Evolutionary conservation across 2,797 vertebrate genomes (phyloP).

Genomic region (Gymnodraco acuticeps): DNA sequence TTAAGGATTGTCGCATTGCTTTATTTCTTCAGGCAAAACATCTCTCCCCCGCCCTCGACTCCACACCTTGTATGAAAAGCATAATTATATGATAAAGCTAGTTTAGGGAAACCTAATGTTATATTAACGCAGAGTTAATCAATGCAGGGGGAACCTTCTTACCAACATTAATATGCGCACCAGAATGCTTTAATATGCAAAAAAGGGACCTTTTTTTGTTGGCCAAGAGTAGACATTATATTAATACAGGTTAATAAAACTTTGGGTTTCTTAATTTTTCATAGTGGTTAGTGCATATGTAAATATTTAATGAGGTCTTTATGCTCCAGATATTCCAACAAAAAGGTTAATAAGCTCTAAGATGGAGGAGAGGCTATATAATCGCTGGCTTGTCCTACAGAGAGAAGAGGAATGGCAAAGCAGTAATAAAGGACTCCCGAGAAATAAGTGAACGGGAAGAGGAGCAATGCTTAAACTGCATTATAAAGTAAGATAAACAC

Average conservation of each 20-base stretch:
- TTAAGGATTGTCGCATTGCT: constrained; percentile 72
- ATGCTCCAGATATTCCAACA: constrained; percentile 85
- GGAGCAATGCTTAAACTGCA: constrained; percentile 41
- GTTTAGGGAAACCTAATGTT: constrained; percentile 88
- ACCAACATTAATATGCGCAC: constrained; percentile 83
- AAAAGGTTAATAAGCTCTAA: constrained; percentile 85
- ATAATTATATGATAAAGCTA: constrained; percentile 85
- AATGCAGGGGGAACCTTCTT: constrained; percentile 79
- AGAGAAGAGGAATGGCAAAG: constrained; percentile 56
- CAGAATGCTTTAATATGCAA: constrained; percentile 84
- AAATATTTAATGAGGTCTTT: constrained; percentile 87
- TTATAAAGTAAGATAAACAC: constrained; percentile 11
- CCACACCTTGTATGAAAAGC: constrained; percentile 83
- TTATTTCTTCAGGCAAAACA: constrained; percentile 82
- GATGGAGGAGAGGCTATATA: constrained; percentile 78
- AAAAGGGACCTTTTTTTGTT: constrained; percentile 69
- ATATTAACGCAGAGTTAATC: constrained; percentile 87
- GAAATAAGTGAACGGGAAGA: constrained; percentile 37
- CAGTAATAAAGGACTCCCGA: constrained; percentile 56
- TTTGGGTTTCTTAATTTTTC: constrained; percentile 87
- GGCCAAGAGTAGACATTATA: constrained; percentile 82
- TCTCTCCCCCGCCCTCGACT: constrained; percentile 45
- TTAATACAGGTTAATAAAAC: constrained; percentile 88
- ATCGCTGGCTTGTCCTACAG: constrained; percentile 70
- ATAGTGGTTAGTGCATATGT: constrained; percentile 84